phyloP scores from a whole-genome alignment of 2,113 vertebrate genomes.

The Bettongia penicillata region DNA sequence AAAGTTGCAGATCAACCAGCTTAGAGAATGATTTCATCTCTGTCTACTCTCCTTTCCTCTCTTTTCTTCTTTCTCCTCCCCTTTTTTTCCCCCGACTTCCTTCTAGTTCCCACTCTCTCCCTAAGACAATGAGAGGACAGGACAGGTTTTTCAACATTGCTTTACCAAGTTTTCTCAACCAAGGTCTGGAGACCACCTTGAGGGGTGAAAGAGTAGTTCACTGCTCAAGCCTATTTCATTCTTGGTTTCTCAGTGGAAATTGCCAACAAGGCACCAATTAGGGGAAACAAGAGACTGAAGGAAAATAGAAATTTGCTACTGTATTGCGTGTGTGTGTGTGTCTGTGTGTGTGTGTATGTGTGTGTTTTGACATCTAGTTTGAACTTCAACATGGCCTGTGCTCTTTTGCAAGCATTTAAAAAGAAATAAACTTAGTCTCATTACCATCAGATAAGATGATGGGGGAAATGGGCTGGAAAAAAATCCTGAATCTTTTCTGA shows the following conservation, averaged over 20 bases:
- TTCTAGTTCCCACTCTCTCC: neutral
- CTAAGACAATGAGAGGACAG: neutral
- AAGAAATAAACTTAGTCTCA: slow-evolving; percentile 81
- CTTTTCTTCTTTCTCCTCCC: neutral
- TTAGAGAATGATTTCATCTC: neutral
- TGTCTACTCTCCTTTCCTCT: accelerated
- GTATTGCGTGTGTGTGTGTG: slow-evolving; percentile 71
- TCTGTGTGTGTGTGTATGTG: slow-evolving; percentile 51
- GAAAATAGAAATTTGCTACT: slow-evolving; percentile 77
- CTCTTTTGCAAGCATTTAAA: slow-evolving; percentile 82
- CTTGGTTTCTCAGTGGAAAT: slow-evolving; percentile 40
- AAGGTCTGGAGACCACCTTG: slow-evolving; percentile 71
- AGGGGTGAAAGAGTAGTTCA: slow-evolving; percentile 70
- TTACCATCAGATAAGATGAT: slow-evolving; percentile 85
- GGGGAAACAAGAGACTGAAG: slow-evolving; percentile 74
- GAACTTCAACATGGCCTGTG: slow-evolving; percentile 83
- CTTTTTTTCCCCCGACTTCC: neutral
- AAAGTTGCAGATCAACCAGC: slow-evolving; percentile 1
- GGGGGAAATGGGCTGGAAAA: slow-evolving; percentile 86
- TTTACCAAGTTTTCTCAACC: slow-evolving; percentile 47
- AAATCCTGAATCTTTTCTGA: slow-evolving; percentile 84
- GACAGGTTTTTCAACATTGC: slow-evolving; percentile 20
- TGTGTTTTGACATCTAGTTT: slow-evolving; percentile 84
- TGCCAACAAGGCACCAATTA: slow-evolving; percentile 84
- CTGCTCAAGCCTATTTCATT: slow-evolving; percentile 66